Percentiles rank a stretch among this genome's conserved stretches.
Conservation (phyloP, 2,797 vertebrate genomes). For the Pangasius larnaudii region DNA sequence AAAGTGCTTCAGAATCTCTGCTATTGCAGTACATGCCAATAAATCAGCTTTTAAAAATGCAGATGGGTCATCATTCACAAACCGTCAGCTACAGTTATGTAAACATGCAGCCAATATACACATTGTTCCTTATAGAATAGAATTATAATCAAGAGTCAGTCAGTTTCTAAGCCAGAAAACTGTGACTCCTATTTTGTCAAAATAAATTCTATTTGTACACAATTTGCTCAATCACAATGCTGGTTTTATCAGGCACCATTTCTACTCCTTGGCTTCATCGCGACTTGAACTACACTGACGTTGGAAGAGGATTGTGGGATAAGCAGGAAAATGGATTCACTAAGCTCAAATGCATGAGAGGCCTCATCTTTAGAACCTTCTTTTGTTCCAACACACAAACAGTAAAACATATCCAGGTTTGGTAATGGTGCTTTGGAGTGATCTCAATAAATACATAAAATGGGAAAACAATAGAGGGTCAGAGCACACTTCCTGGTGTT, state of each 20-base stretch:
- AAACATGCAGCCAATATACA: neutral
- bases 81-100: neutral
- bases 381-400: neutral
- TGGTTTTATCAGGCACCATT: neutral
- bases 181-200: neutral
- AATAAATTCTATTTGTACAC: neutral
- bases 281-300: neutral
- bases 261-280: neutral
- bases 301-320: neutral
- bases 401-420: neutral
- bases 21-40: neutral
- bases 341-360: neutral
- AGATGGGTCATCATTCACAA: neutral
- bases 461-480: conserved; percentile 47
- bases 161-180: neutral
- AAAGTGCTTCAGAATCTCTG: neutral
- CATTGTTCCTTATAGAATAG: neutral
- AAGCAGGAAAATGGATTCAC: neutral
- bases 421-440: conserved; percentile 5
- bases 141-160: neutral
- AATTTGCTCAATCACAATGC: neutral
- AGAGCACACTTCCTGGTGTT: conserved; percentile 48
- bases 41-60: neutral
- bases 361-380: neutral
- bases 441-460: conserved; percentile 45